phyloP scores from a whole-genome alignment of 2,113 vertebrate species.

The Onychorhynchus coronatus region DNA sequence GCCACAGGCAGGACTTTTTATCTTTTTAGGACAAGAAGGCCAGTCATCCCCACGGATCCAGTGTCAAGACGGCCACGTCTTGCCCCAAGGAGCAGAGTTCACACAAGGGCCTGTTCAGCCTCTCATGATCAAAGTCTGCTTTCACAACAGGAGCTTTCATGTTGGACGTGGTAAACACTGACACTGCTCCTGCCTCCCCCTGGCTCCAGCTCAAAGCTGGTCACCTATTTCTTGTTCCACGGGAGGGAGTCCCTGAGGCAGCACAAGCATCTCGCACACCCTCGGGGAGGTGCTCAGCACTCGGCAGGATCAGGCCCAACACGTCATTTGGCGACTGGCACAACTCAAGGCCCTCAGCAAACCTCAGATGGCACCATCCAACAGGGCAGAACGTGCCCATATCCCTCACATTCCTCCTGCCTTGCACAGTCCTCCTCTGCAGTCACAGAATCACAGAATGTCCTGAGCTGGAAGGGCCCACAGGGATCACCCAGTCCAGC shows the following conservation, averaged over 20 bases:
- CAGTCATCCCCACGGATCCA: not conserved
- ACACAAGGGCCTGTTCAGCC: not conserved
- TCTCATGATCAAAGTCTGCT: not conserved
- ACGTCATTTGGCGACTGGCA: rapidly evolving
- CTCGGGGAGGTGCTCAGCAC: not conserved
- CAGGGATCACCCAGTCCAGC: not conserved
- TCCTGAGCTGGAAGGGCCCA: not conserved
- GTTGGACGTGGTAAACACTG: not conserved
- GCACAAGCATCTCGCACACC: not conserved
- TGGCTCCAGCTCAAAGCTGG: not conserved
- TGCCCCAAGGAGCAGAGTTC: not conserved
- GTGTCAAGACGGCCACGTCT: rapidly evolving
- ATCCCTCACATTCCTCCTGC: not conserved
- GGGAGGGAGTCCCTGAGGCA: not conserved
- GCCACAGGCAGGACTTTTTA: not conserved
- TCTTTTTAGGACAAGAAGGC: not conserved
- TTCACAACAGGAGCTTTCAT: not conserved
- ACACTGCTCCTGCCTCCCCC: not conserved
- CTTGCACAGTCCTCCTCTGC: not conserved
- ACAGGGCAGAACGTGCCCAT: rapidly evolving
- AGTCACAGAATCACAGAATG: not conserved
- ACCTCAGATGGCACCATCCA: not conserved
- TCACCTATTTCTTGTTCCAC: not conserved
- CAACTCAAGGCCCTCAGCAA: not conserved
- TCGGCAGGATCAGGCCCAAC: not conserved